Conservation (phyloP, 2,888 invertebrate genomes). For the Dryocosmus kuriphilus region DNA sequence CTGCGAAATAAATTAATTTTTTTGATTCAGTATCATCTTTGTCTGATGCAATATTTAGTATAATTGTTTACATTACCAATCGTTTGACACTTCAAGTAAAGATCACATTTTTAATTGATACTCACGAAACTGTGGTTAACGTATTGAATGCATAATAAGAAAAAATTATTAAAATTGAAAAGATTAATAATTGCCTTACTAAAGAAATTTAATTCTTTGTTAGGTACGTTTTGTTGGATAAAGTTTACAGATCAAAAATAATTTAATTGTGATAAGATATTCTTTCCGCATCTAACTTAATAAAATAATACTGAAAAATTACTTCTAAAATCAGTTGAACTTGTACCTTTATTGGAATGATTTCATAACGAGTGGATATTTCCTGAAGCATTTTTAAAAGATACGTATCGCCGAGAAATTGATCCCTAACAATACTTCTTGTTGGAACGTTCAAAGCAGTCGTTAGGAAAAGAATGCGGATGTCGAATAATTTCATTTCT, state of each 20-base stretch:
- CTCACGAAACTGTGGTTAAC: background rate
- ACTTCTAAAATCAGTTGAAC: background rate
- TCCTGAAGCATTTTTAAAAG: slow-evolving; percentile 85
- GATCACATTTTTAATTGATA: background rate
- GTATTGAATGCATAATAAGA: background rate
- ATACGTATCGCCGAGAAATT: slow-evolving; percentile 85
- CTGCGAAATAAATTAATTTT: slow-evolving; percentile 69
- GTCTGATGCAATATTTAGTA: background rate
- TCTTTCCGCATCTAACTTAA: background rate
- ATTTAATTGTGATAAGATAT: background rate
- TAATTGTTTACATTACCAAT: background rate
- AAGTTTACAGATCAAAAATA: too few species aligned
- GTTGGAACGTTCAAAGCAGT: slow-evolving; percentile 89
- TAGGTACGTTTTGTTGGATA: too few species aligned
- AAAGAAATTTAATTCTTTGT: too few species aligned
- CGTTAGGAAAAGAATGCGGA: slow-evolving; percentile 92
- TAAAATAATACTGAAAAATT: background rate
- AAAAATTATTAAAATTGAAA: background rate
- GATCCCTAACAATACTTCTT: slow-evolving; percentile 82
- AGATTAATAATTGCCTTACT: background rate
- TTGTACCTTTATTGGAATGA: slow-evolving; percentile 28
- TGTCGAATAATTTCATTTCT: slow-evolving; percentile 90
- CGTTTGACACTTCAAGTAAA: background rate
- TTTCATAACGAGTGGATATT: slow-evolving; percentile 74
- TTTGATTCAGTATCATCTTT: background rate